Evolutionary conservation across 2,888 invertebrate genomes (phyloP), one percentile per base, ranked within the genome.

Genomic region (Aricia artaxerxes): DNA sequence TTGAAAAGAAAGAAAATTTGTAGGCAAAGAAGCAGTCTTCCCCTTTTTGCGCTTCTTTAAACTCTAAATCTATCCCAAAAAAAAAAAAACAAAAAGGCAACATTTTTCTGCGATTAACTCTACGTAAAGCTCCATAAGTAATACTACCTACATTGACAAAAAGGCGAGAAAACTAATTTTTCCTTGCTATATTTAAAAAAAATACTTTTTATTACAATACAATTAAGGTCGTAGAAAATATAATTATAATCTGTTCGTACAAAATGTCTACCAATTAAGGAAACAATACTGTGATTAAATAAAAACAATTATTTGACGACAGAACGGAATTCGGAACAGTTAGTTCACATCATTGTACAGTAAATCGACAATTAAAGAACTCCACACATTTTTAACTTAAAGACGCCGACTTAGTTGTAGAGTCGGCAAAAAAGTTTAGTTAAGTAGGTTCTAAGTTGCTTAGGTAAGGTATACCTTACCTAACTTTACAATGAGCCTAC

Each of bases 301-400:
- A 49, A 75, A 53, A 53, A 24, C 76, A 13, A 53, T 76, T 76
- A 53, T 53, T 53, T 53, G 53, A 57, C 78, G 82, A 85, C 83
- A 86, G 84, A 84, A 85, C 82, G 83, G 83, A 84, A 83, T 81
- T 80, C 82, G 83, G 82, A 81, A 82, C 82, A 82, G 81, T 73
- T 82, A 84, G 82, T 81, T 76, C 76, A 53, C 76, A 76, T 53
- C 76, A 76, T 57, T 76, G 76, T 75, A 35, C 16, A 76, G 49
- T 35, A 57, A 57, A 35, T 75, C 75, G 9, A 75, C 75, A 76
- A 76, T 76, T 76, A 57, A 57, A 53, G 76, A 76, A 76, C 76
- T 76, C 53, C 75, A 75, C 76, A 75, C 75, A 76, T 76, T 76
- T 76, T 76, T 53, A 79, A 81, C 79, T 82, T 78, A 80, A 81